Evolutionary conservation across 2,888 invertebrate species (phyloP), one percentile per base, ranked within the genome.

Genomic region (Drepanosiphum platanoidis): DNA sequence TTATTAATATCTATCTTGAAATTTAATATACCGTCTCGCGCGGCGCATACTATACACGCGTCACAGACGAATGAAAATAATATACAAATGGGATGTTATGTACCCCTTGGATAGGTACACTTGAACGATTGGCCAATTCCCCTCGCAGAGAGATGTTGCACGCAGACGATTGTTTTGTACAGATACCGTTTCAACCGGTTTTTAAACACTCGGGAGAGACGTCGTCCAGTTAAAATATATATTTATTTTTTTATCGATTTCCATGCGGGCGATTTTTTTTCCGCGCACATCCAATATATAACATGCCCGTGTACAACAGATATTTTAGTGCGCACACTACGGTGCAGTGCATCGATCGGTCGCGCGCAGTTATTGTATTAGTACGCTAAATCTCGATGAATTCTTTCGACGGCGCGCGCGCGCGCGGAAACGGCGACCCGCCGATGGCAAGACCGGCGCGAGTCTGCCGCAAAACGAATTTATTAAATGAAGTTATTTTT

Each of bases 121-220:
- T 71, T 71, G 81, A 71, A 81, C 58, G 81, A 58, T 81, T 81
- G 70, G 71, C 81, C 81, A 81, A 81, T 81, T 71, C 71, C 39
- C 71, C 71, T 8, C n/a, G 52, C 39, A 27, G 30, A 71, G 30
- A 71, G 81, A 58, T 70, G 39, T 68, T 78, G 52, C 58, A 22
- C 58, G 58, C 81, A 81, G 81, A 81, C 81, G 81, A 81, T 81
- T 71, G 81, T 81, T 81, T 71, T 5, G 52, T 71, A 39, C 71
- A 81, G 71, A 81, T 81, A 81, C 81, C 81, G 81, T 81, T 71
- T 81, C 81, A 81, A 81, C 81, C 81, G 81, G 81, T 81, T 81
- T 81, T 81, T 34, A 52, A 80, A 52, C 80, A 36, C 80, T 80
- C 68, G 3, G 68, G 18, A 52, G 7, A 80, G 27, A 79, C 68